Percentiles rank a stretch among this genome's conserved stretches.
phyloP scores from a whole-genome alignment of 2,888 invertebrate species.

The Macaria liturata region DNA sequence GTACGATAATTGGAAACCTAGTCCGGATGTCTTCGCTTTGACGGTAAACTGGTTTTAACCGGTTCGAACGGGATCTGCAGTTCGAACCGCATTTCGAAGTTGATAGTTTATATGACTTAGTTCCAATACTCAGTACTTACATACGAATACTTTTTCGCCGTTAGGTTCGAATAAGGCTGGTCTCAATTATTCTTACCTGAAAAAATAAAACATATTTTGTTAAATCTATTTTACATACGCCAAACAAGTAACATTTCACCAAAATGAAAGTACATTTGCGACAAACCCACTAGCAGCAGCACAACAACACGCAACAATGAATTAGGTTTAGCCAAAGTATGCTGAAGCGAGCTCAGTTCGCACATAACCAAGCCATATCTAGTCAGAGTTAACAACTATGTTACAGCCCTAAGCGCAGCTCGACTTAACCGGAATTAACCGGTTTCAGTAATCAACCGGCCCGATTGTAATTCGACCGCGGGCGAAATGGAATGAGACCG shows the following conservation, averaged over 20 bases:
- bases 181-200: no score
- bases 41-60: constrained; percentile 34
- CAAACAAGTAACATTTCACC: no score
- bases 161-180: no score
- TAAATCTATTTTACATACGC: no score
- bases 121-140: constrained; percentile 1
- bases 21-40: constrained; percentile 44
- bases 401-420: constrained; percentile 6
- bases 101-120: constrained; percentile 13
- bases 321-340: neutral
- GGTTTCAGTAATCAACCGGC: constrained; percentile 42
- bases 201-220: no score
- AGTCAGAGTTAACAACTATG: constrained; percentile 1
- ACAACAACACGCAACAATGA: no score
- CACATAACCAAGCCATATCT: neutral
- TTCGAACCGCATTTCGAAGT: constrained; percentile 26
- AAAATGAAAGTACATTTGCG: no score
- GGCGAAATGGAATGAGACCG: constrained; percentile 17
- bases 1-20: constrained; percentile 51
- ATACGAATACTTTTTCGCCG: neutral
- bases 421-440: constrained; percentile 37
- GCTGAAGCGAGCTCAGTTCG: neutral
- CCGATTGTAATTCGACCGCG: constrained; percentile 30
- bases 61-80: constrained; percentile 32
- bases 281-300: no score